Base-by-base conservation (phyloP, 2,888 invertebrate species). In the Drosophila setosimentum region DNA sequence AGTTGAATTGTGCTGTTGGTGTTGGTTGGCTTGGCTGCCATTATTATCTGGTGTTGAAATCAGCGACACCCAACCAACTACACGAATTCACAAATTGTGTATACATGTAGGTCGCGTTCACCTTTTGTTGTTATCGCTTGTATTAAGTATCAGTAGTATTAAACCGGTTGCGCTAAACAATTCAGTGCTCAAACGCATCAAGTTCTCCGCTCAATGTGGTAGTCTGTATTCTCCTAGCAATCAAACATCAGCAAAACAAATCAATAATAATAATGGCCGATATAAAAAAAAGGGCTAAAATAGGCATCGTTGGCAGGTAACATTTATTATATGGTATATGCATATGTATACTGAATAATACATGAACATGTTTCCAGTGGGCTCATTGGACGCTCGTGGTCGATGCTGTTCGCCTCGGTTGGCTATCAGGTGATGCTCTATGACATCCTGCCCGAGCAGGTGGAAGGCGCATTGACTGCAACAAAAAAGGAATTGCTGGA, bases 381-480 rank as follows among this genome's bases (percentile, higher is more conserved):
- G 3, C 94, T 99, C 61, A 99, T 99, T 87, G 99, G 99, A 3
- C 95, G 97, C 65, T 98, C 98, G 87, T 99, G 98, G 98, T 97
- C 99, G 0, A 99, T 99, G 98, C 94, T 99, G 40, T 99, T 98
- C 93, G 98, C 98, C 0, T 96, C 97, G 11, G 97, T 96, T 7
- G 99, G 98, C 13, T 99, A 98, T 93, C 94, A 96, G 91, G 99
- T 99, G 33, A 94, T 94, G 18, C 94, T 99, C 57, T 99, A 96
- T 92, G 99, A 99, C 90, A 96, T 97, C 60, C 94, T 96, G 42
- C 94, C 95, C 1, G 94, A 96, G 76, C 97, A 97, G 93, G 95
- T 98, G 30, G 93, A 95, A 16, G 94, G 94, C 57, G 98, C 98
- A 0, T 93, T 98, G 1, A 94, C 94, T 8, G 96, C 97, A 79